A percentile compares a stretch with the other conserved stretches of the same genome.
These are phyloP conservation scores for Nasonia giraulti DNA, from an alignment of 1,140 invertebrate genomes.

Conservation along the genomic window DNA sequence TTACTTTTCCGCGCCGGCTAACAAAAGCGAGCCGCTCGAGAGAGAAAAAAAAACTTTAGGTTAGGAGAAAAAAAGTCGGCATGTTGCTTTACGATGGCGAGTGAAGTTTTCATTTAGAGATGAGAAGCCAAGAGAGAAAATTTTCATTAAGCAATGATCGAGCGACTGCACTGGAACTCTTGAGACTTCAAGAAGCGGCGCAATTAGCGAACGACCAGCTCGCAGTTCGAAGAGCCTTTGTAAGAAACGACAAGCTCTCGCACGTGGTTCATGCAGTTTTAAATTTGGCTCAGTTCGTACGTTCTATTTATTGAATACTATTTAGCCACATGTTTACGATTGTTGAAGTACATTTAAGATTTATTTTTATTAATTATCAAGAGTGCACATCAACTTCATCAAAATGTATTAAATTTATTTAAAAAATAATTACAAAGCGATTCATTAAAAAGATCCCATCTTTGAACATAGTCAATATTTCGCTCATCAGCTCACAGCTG, in stretches of 20 bases:
- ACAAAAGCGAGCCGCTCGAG: too few relatives aligned
- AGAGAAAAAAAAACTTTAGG: not conserved
- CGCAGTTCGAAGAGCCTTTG: slow-evolving; percentile 54
- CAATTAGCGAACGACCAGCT: slow-evolving; percentile 63
- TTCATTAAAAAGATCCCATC: too few relatives aligned
- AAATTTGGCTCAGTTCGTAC: slow-evolving; percentile 63
- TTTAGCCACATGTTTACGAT: too few relatives aligned
- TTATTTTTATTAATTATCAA: too few relatives aligned
- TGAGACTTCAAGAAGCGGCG: slow-evolving; percentile 60
- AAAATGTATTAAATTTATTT: too few relatives aligned
- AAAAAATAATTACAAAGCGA: too few relatives aligned
- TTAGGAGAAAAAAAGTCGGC: slow-evolving; percentile 28
- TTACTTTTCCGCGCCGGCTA: not conserved
- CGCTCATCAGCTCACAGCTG: too few relatives aligned
- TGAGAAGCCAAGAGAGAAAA: slow-evolving; percentile 11
- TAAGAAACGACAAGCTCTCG: slow-evolving; percentile 61
- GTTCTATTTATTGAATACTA: slow-evolving; percentile 45
- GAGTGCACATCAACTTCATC: too few relatives aligned
- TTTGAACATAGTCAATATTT: too few relatives aligned
- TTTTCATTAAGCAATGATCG: slow-evolving; percentile 42
- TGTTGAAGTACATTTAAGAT: too few relatives aligned
- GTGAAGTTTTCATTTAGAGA: not conserved
- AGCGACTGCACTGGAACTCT: slow-evolving; percentile 53
- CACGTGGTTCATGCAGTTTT: slow-evolving; percentile 64
- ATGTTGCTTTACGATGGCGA: not conserved